A percentile compares a stretch with the other conserved stretches of the same genome.
phyloP scores from a whole-genome alignment of 1,140 invertebrate genomes.

The Drosophila gunungcola region DNA sequence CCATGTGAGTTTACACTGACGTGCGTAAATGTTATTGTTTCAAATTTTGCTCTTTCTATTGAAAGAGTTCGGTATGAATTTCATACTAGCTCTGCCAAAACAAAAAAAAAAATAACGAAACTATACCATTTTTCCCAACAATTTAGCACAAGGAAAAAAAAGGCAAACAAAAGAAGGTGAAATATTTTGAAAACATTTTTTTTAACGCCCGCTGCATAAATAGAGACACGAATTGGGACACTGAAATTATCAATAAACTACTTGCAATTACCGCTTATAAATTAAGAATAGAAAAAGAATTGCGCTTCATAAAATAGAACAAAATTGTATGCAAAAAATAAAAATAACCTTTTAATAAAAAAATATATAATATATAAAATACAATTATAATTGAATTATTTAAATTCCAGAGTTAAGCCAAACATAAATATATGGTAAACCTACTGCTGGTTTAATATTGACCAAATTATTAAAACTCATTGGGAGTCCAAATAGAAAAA shows the following conservation, averaged over 20 bases:
- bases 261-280: neutral
- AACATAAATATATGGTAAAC: no score
- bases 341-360: no score
- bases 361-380: neutral
- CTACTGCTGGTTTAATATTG: no score
- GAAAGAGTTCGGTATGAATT: slow-evolving; percentile 36
- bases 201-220: slow-evolving; percentile 21
- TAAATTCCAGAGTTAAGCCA: no score
- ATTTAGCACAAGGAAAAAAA: slow-evolving; percentile 11
- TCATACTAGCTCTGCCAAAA: slow-evolving; percentile 3
- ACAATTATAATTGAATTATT: no score
- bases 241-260: no score
- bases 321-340: neutral
- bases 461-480: no score
- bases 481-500: no score
- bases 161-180: slow-evolving; percentile 9
- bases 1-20: slow-evolving; percentile 73
- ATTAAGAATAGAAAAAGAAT: no score
- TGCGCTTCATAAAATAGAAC: no score
- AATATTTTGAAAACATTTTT: slow-evolving; percentile 55
- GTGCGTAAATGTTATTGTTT: slow-evolving; percentile 81
- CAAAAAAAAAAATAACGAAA: slow-evolving; percentile 15
- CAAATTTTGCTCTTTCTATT: slow-evolving; percentile 79
- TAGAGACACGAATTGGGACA: neutral
- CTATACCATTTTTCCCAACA: slow-evolving; percentile 2